Evolutionary conservation across 2,888 invertebrate genomes (phyloP).

Genomic region (Baccha elongata): DNA sequence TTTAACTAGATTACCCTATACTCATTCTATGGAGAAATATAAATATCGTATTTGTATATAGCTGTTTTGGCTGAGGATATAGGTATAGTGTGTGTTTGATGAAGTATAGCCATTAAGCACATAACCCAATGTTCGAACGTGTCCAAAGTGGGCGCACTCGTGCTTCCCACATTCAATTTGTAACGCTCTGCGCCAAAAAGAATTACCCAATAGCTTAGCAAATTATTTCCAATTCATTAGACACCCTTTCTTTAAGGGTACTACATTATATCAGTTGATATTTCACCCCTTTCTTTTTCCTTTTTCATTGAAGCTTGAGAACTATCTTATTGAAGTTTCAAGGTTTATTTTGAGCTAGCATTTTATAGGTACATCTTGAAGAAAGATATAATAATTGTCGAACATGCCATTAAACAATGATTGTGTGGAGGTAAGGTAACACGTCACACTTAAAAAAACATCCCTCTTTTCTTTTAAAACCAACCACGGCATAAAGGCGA

Average conservation of each 20-base stretch:
- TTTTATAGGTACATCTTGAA: neutral
- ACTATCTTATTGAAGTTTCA: slow-evolving; percentile 24
- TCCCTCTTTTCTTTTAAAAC: neutral
- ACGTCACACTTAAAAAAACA: too few species aligned
- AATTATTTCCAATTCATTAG: slow-evolving; percentile 76
- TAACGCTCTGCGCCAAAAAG: slow-evolving; percentile 47
- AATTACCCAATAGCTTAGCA: slow-evolving; percentile 74
- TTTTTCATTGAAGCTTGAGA: neutral
- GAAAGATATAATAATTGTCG: slow-evolving; percentile 52
- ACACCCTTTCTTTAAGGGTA: slow-evolving; percentile 65
- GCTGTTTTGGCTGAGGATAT: neutral
- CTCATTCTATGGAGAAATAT: neutral
- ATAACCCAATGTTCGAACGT: slow-evolving; percentile 30
- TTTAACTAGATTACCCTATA: slow-evolving; percentile 61
- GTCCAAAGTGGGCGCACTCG: slow-evolving; percentile 58
- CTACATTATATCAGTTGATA: slow-evolving; percentile 29
- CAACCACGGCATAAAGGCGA: neutral
- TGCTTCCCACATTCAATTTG: slow-evolving; percentile 73
- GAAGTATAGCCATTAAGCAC: neutral
- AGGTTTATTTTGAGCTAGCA: slow-evolving; percentile 36
- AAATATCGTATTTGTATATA: neutral
- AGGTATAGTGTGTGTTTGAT: slow-evolving; percentile 4
- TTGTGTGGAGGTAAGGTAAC: slow-evolving; percentile 16
- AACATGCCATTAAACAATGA: slow-evolving; percentile 45
- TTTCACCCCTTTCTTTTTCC: slow-evolving; percentile 38